Evolutionary conservation across 2,797 vertebrate species (phyloP).

Genomic region (Limnodromus scolopaceus): DNA sequence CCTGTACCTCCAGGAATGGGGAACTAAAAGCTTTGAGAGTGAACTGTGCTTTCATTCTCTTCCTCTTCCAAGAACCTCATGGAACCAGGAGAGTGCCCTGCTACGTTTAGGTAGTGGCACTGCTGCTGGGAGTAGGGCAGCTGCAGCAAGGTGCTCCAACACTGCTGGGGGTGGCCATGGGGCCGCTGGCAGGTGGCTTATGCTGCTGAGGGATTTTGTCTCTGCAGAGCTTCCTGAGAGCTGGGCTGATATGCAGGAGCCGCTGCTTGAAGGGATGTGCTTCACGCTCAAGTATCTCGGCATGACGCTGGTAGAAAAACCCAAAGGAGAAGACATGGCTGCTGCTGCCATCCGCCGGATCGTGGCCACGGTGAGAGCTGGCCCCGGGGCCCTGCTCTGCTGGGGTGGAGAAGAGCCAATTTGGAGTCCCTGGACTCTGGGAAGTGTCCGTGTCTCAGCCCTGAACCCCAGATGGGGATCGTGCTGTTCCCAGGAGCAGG

Average conservation of each 20-base stretch:
- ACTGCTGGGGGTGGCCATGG: neutral
- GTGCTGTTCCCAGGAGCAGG: neutral
- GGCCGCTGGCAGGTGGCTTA: neutral
- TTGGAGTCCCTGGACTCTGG: neutral
- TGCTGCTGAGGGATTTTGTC: neutral
- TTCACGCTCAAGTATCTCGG: constrained; percentile 92
- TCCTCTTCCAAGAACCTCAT: neutral
- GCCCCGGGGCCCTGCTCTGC: neutral
- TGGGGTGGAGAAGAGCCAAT: neutral
- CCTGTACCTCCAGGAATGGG: neutral
- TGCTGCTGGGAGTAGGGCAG: neutral
- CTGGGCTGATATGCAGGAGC: constrained; percentile 92
- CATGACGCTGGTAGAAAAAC: constrained; percentile 92
- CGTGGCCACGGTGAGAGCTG: constrained; percentile 83
- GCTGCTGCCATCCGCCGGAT: constrained; percentile 90
- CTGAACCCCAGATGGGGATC: neutral
- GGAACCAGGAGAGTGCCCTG: neutral
- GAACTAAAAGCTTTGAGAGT: neutral
- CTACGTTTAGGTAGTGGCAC: neutral
- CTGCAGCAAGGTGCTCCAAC: neutral
- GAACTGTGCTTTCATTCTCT: neutral
- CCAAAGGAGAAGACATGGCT: constrained; percentile 94
- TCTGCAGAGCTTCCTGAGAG: constrained; percentile 86
- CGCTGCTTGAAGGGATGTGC: constrained; percentile 88
- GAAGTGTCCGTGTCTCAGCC: neutral